Percentiles rank a stretch among this genome's conserved stretches.
phyloP scores from a whole-genome alignment of 2,113 vertebrate genomes.

The Ochotona curzoniae region DNA sequence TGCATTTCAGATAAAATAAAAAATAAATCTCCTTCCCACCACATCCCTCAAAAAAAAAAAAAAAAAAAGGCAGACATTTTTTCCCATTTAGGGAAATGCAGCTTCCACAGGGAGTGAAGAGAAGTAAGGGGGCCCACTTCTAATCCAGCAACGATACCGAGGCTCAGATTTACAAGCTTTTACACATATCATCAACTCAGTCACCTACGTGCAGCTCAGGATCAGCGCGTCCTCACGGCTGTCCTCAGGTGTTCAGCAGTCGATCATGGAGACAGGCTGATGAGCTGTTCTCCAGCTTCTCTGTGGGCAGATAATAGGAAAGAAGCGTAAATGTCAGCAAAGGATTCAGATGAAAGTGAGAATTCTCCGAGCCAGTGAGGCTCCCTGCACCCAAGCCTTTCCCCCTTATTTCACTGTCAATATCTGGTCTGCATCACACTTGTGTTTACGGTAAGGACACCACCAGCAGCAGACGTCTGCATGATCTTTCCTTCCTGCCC shows the following conservation, averaged over 20 bases:
- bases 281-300: slow-evolving; percentile 23
- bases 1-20: no score
- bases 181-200: background rate
- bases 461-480: background rate
- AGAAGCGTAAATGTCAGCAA: slow-evolving; percentile 65
- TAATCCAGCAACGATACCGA: background rate
- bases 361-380: slow-evolving; percentile 46
- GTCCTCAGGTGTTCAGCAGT: slow-evolving; percentile 59
- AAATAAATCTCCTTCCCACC: no score
- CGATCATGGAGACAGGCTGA: slow-evolving; percentile 36
- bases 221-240: slow-evolving; percentile 11
- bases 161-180: background rate
- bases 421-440: background rate
- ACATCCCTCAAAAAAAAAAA: no score
- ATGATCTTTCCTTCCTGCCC: background rate
- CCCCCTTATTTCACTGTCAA: background rate
- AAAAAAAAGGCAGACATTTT: background rate
- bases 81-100: background rate
- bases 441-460: slow-evolving; percentile 21
- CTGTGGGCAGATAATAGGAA: slow-evolving; percentile 60
- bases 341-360: slow-evolving; percentile 69
- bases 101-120: background rate
- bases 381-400: background rate
- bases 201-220: slow-evolving; percentile 39
- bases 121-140: background rate